Percentiles rank a stretch among this genome's conserved stretches.
phyloP scores from a whole-genome alignment of 2,797 vertebrate genomes.

The Microcaecilia unicolor region DNA sequence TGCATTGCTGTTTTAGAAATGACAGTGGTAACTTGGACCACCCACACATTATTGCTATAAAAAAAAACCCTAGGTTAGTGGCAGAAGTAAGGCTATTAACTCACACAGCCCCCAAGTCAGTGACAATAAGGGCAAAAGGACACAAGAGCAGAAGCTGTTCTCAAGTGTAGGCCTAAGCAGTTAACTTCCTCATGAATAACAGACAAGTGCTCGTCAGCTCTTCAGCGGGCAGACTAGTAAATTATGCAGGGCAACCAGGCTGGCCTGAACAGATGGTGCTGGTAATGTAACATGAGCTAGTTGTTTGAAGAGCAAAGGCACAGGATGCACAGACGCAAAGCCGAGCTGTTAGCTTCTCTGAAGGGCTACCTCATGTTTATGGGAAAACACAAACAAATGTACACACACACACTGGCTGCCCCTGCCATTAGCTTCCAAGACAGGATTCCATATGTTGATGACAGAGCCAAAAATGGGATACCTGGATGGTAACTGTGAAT shows the following conservation, averaged over 20 bases:
- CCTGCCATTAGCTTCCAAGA: too few species aligned
- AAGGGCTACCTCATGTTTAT: conserved; percentile 15
- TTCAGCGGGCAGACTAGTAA: conserved; percentile 25
- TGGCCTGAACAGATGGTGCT: conserved; percentile 37
- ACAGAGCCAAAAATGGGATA: too few species aligned
- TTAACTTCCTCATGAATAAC: conserved; percentile 49
- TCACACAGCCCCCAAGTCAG: background rate
- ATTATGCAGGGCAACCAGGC: conserved; percentile 35
- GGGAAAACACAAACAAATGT: too few species aligned
- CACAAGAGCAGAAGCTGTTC: conserved; percentile 30
- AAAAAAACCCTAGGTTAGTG: background rate
- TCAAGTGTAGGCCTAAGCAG: conserved; percentile 30
- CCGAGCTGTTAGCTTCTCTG: conserved; percentile 37
- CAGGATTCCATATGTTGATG: too few species aligned
- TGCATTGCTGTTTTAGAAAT: too few species aligned
- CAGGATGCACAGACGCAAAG: conserved; percentile 22
- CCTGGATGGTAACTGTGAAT: too few species aligned
- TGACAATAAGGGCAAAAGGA: conserved; percentile 41
- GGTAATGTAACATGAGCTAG: conserved; percentile 34
- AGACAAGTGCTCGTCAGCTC: conserved; percentile 2
- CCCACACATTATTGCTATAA: too few species aligned
- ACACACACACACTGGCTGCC: too few species aligned
- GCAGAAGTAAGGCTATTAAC: background rate
- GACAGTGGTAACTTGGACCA: too few species aligned
- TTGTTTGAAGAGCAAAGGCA: background rate